phyloP scores from a whole-genome alignment of 2,113 vertebrate genomes.

The Ornithorhynchus anatinus region DNA sequence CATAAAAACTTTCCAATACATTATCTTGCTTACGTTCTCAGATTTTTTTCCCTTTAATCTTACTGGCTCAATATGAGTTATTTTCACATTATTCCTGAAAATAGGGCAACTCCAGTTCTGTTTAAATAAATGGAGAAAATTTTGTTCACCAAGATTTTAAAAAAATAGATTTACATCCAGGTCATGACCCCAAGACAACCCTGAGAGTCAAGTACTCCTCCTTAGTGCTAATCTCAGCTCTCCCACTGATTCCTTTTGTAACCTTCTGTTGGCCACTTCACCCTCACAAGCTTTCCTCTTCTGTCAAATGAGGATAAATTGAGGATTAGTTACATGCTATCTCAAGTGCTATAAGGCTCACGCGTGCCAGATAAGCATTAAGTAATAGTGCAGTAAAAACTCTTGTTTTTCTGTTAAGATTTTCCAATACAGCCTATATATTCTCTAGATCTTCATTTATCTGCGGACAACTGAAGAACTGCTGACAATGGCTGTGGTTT shows the following conservation, averaged over 20 bases:
- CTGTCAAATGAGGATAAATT: not conserved
- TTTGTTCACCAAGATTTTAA: not conserved
- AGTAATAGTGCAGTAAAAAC: not conserved
- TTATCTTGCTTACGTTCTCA: not conserved
- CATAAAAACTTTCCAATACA: not conserved
- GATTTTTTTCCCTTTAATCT: not conserved
- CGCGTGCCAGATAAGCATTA: not conserved
- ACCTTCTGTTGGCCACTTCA: not conserved
- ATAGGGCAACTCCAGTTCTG: conserved; percentile 7
- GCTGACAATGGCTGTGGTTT: too few species aligned
- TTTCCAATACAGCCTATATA: not conserved
- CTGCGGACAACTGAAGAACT: not conserved
- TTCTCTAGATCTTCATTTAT: not conserved
- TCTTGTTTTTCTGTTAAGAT: too few species aligned
- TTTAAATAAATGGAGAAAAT: not conserved
- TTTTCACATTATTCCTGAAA: not conserved
- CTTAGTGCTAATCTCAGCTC: not conserved
- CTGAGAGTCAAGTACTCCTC: not conserved
- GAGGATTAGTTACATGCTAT: not conserved
- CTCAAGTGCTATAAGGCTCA: not conserved
- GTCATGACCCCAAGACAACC: not conserved
- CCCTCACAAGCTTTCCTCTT: not conserved
- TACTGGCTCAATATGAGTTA: not conserved
- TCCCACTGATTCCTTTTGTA: not conserved
- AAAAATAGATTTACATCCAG: not conserved